These are phyloP conservation scores for Borostomias antarcticus DNA, from an alignment of 2,797 vertebrate species.

Conservation along the genomic window DNA sequence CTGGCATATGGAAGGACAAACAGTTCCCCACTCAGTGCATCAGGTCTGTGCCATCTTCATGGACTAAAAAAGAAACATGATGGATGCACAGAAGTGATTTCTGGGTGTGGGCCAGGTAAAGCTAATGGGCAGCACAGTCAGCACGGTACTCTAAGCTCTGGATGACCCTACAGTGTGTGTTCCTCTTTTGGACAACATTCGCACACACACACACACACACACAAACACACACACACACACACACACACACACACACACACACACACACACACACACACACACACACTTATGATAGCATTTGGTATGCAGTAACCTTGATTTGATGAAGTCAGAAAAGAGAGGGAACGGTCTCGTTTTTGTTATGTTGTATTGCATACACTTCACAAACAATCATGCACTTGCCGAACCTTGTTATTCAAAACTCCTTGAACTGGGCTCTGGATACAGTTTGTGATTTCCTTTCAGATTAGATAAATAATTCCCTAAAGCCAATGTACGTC, in stretches of 20 bases:
- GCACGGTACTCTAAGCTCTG: conserved; percentile 70
- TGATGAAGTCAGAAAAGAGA: background rate
- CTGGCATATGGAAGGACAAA: conserved; percentile 95
- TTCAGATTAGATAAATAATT: conserved; percentile 1
- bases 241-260: conserved; percentile 1
- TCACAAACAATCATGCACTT: background rate
- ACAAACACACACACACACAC: conserved; percentile 6
- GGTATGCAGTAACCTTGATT: conserved; percentile 10
- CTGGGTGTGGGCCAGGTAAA: conserved; percentile 81
- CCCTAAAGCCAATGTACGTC: background rate
- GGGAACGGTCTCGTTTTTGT: background rate
- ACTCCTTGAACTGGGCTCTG: background rate
- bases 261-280: too few relatives aligned
- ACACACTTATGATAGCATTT: too few relatives aligned
- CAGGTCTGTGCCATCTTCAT: conserved; percentile 91
- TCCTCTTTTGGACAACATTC: conserved; percentile 20
- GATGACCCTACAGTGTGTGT: conserved; percentile 42
- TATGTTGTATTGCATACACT: background rate
- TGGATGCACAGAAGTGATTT: conserved; percentile 77
- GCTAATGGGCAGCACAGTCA: conserved; percentile 73
- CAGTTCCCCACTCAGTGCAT: conserved; percentile 87
- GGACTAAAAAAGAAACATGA: conserved; percentile 83
- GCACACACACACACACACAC: conserved; percentile 1
- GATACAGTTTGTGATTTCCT: background rate
- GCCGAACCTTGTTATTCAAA: background rate